Base-by-base conservation (phyloP, 2,888 invertebrate genomes). In the Oeneis ivallda region DNA sequence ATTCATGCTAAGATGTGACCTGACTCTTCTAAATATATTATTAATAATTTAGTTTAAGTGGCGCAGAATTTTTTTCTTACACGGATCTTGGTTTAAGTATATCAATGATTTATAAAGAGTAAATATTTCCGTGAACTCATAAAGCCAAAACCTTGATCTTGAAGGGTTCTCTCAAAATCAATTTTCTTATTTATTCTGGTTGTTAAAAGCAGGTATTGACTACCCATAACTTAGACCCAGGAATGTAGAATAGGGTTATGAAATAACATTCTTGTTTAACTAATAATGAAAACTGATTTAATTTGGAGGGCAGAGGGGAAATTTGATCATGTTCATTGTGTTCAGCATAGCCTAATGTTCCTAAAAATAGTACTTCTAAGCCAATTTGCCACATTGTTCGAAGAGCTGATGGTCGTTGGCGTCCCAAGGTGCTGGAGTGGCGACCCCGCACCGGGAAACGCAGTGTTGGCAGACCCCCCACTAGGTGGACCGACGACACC, bases 181-280 rank as follows among this genome's bases (percentile, higher is more conserved):
- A 90, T 90, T 90, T 89, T 85, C 87, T 81, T 87, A 85, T 89
- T 89, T 89, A 86, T 85, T 84, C 83, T 84, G 84, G 81, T 78
- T 82, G 80, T 79, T 86, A 83, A 82, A 79, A 78, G 81, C 84
- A 71, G 82, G 81, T 83, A 82, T 83, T 80, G 78, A 74, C 71
- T 72, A 76, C 75, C 79, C 84, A 81, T 85, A 83, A 87, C 82
- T 86, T 84, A 86, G 81, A 81, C 66, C 62, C 70, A 39, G 37
- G 34, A 32, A 54, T 54, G 15, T 26, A 37, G 37, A 45, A 17
- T 62, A 62, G 59, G 60, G 50, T 63, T 50, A 11, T 2, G 26
- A 60, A 49, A 3, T 60, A 17, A 37, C 17, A 34, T 60, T 37
- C 56, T 41, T 56, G n/a, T 11, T 26, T 11, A 11, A 11, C 11